These are phyloP conservation scores for Albula glossodonta DNA, from an alignment of 2,113 vertebrate genomes.

Conservation along the genomic window DNA sequence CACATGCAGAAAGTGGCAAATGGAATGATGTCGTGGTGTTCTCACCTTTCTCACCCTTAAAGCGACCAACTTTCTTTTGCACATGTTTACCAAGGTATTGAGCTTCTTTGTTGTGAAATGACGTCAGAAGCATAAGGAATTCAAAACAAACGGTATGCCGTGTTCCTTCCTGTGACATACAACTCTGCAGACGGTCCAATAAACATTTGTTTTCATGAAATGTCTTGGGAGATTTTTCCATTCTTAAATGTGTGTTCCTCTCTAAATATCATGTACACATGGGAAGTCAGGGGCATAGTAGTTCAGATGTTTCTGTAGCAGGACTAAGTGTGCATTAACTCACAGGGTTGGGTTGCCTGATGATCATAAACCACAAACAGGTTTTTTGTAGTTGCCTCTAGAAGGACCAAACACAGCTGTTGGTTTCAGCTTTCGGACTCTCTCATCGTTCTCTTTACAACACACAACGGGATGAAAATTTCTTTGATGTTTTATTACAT, in stretches of 20 bases:
- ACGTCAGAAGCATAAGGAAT: slow-evolving; percentile 29
- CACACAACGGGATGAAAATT: too few relatives aligned
- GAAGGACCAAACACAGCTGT: too few relatives aligned
- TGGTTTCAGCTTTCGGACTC: too few relatives aligned
- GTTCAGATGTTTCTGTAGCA: not conserved
- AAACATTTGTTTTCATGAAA: slow-evolving; percentile 1
- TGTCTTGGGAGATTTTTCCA: not conserved
- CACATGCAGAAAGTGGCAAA: not conserved
- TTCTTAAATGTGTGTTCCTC: not conserved
- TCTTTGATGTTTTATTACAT: too few relatives aligned
- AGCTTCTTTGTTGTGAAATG: slow-evolving; percentile 25
- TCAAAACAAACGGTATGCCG: not conserved
- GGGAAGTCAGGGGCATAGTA: too few relatives aligned
- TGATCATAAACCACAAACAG: not conserved
- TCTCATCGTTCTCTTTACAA: too few relatives aligned
- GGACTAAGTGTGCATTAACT: not conserved
- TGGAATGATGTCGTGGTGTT: not conserved
- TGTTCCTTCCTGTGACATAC: not conserved
- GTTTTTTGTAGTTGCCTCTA: too few relatives aligned
- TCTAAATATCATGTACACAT: not conserved
- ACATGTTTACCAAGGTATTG: slow-evolving; percentile 24
- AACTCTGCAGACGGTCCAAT: not conserved
- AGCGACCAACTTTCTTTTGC: slow-evolving; percentile 1
- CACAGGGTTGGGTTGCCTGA: not conserved
- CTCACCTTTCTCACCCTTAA: slow-evolving; percentile 25